These are phyloP conservation scores for Pygmarrhopalites habei DNA, from an alignment of 1,140 invertebrate species.

Conservation along the genomic window DNA sequence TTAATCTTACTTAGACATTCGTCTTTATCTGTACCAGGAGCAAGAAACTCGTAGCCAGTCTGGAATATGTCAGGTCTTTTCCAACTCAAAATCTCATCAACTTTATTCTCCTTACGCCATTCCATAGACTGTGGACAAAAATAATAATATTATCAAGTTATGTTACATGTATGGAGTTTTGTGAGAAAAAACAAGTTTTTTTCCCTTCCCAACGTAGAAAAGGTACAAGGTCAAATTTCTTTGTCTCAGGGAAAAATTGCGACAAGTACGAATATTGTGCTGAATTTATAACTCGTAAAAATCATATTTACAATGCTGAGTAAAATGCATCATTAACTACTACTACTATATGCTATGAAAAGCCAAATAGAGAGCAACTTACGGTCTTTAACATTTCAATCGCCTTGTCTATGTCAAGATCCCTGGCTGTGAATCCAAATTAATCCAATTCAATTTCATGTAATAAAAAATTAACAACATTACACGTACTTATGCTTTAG, in stretches of 20 bases:
- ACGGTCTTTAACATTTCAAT: slow-evolving; percentile 31
- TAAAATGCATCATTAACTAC: background rate
- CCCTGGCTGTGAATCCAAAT: slow-evolving; percentile 11
- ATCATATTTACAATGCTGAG: background rate
- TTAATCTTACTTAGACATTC: slow-evolving; percentile 13
- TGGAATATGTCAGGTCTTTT: background rate
- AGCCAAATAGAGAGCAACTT: no score
- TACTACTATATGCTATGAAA: no score
- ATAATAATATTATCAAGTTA: no score
- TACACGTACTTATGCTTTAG: background rate
- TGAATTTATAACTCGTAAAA: background rate
- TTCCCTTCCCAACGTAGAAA: background rate
- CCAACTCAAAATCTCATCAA: slow-evolving; percentile 18
- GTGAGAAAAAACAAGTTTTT: no score
- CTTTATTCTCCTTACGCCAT: slow-evolving; percentile 7
- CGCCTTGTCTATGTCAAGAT: slow-evolving; percentile 23
- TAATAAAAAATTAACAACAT: background rate
- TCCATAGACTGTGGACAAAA: slow-evolving; percentile 4
- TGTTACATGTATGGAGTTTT: no score
- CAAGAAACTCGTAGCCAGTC: background rate
- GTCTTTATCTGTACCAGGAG: slow-evolving; percentile 19
- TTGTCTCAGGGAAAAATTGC: background rate
- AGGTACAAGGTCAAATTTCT: background rate
- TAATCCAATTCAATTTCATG: background rate
- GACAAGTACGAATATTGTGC: background rate